Evolutionary conservation across 92 coral and sea anemone species (phyloP).

Genomic region (Siderastrea siderea): DNA sequence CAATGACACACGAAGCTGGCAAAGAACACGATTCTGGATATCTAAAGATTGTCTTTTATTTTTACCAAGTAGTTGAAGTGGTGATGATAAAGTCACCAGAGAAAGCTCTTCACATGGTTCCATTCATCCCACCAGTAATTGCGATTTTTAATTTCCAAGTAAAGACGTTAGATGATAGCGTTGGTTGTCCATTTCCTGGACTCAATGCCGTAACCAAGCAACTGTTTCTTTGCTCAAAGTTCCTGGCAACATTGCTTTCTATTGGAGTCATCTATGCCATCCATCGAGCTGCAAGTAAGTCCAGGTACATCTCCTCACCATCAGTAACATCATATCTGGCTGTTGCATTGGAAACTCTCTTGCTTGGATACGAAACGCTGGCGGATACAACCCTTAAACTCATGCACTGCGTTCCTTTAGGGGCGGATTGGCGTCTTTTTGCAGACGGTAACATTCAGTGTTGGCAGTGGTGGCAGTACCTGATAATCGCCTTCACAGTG

Average conservation of each 20-base stretch:
- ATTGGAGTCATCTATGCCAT: conserved; percentile 27
- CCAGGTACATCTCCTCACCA: conserved; percentile 4
- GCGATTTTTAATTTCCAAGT: conserved; percentile 62
- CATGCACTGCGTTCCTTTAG: conserved; percentile 55
- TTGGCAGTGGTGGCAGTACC: conserved; percentile 71
- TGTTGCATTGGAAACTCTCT: conserved; percentile 43
- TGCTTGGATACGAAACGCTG: conserved; percentile 66
- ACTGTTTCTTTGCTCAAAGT: conserved; percentile 44
- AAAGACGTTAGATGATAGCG: conserved; percentile 4
- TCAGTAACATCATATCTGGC: conserved; percentile 15
- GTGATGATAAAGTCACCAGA: conserved; percentile 28
- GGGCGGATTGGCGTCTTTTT: conserved; percentile 31
- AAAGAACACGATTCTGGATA: conserved; percentile 27
- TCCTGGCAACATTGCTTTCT: conserved; percentile 45
- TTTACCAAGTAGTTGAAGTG: conserved; percentile 27
- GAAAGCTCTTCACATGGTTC: conserved; percentile 8
- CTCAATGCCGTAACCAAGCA: conserved; percentile 68
- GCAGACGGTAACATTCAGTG: conserved; percentile 54
- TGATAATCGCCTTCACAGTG: conserved; percentile 18
- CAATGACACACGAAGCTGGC: background rate
- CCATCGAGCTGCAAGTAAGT: conserved; percentile 14
- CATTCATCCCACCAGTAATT: conserved; percentile 25
- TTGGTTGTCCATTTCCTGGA: conserved; percentile 73
- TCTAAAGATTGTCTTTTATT: conserved; percentile 29
- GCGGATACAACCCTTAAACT: conserved; percentile 60